These are phyloP conservation scores for Sebastes oblongus DNA, from an alignment of 2,797 vertebrate genomes.

Conservation along the genomic window DNA sequence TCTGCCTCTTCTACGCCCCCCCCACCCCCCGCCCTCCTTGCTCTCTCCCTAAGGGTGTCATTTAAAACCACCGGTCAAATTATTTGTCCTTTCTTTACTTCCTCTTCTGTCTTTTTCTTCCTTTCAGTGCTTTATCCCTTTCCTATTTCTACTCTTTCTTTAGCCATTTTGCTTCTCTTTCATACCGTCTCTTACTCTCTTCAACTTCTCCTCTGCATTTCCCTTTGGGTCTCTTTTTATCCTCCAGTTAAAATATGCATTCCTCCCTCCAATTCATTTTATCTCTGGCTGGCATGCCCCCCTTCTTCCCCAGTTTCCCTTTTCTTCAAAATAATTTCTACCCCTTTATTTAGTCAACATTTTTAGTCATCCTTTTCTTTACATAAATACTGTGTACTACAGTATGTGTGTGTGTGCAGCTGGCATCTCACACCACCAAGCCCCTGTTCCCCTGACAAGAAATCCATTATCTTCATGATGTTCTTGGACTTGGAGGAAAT, in stretches of 20 bases:
- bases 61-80: constrained; percentile 50
- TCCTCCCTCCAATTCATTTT: constrained; percentile 19
- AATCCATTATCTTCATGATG: constrained; percentile 70
- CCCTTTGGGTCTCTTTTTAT: constrained; percentile 46
- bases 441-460: constrained; percentile 49
- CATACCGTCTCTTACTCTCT: constrained; percentile 33
- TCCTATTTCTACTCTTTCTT: constrained; percentile 17
- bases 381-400: not conserved
- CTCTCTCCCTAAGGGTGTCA: constrained; percentile 29
- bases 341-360: constrained; percentile 10
- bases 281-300: constrained; percentile 14
- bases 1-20: not conserved
- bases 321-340: constrained; percentile 22
- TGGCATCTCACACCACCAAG: constrained; percentile 34
- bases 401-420: not conserved
- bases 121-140: constrained; percentile 29
- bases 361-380: constrained; percentile 3
- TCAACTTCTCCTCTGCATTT: constrained; percentile 38
- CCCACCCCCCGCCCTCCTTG: not conserved
- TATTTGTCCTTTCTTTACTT: constrained; percentile 41
- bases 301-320: not conserved
- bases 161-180: constrained; percentile 32
- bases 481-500: constrained; percentile 64
- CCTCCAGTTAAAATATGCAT: constrained; percentile 43
- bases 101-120: not conserved